These are phyloP conservation scores for Dreissena rostriformis DNA, from an alignment of 1,140 invertebrate genomes.

Conservation along the genomic window DNA sequence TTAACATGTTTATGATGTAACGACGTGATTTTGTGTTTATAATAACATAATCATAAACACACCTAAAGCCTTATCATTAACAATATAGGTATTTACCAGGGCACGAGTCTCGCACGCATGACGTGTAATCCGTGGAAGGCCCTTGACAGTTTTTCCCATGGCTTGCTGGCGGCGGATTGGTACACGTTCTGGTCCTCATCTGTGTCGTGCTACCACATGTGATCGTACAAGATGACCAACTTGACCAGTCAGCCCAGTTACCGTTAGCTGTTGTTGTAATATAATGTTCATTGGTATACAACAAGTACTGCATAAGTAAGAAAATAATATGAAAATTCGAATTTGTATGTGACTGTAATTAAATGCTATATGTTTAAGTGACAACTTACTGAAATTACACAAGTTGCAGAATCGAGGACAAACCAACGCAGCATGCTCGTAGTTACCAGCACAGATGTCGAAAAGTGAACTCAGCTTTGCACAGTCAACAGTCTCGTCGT, in stretches of 20 bases:
- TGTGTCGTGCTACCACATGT: constrained; percentile 5
- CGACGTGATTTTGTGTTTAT: too few relatives aligned
- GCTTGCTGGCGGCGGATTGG: constrained; percentile 9
- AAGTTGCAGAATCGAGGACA: neutral
- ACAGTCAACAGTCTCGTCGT: neutral
- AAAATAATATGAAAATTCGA: too few relatives aligned
- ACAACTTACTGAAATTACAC: neutral
- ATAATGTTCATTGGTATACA: too few relatives aligned
- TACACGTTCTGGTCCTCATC: constrained; percentile 5
- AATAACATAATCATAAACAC: too few relatives aligned
- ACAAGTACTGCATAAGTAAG: too few relatives aligned
- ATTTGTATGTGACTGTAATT: too few relatives aligned
- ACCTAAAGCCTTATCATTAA: too few relatives aligned
- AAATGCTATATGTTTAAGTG: neutral
- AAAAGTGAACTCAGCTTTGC: neutral
- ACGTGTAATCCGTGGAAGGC: neutral
- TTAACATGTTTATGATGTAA: too few relatives aligned
- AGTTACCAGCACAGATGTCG: neutral
- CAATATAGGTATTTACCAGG: constrained; percentile 2
- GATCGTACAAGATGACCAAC: constrained; percentile 4
- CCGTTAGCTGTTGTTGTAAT: constrained; percentile 8
- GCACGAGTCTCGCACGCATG: neutral
- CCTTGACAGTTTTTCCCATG: neutral
- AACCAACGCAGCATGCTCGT: neutral
- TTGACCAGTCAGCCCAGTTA: constrained; percentile 31